Evolutionary conservation across 2,113 vertebrate genomes (phyloP), one percentile per base, ranked within the genome.

Genomic region (Rhinolophus ferrumequinum): DNA sequence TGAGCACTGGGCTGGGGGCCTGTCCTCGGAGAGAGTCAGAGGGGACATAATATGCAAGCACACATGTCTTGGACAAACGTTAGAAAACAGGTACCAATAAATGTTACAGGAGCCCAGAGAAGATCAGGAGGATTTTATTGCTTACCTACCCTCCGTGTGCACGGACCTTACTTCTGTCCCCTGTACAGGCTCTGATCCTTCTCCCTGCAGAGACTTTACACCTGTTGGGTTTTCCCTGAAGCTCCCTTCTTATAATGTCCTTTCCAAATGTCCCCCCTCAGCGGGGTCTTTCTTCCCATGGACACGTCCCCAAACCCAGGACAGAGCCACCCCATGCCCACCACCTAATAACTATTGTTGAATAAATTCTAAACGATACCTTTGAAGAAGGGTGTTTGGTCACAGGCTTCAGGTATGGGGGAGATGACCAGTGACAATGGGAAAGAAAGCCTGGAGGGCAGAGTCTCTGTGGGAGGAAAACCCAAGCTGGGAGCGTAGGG

Each of bases 101-200:
- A 26, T 47, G 60, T 24, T 28, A 8, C 1, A 4, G 58, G n/a
- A 64, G 8, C 30, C 47, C 47, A 50, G 47, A 66, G 41, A 3
- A 66, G 41, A 3, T 18, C 5, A 62, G 69, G 11, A 24, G 21
- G 64, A 10, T 8, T 16, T 79, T 13, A 0, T 2, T 3, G 1
- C 28, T 21, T 1, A 35, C 62, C 24, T n/a, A 1, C 5, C 0
- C 8, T 3, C 24, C 64, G 4, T n/a, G 21, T 22, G 16, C 50
- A 4, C 21, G 14, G 16, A 21, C 6, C 7, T 35, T 6, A 3
- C 24, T 35, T 30, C 47, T 35, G 30, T 8, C 19, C 13, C n/a
- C 60, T 44, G 66, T 2, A 0, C 44, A 21, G 10, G 3, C 38
- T 50, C 5, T 15, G 35, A 30, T 58, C 26, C 12, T 22, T 41